Evolutionary conservation across 37 sponge, comb jelly and placozoan species (phyloP).

Genomic region (Ianthella basta): DNA sequence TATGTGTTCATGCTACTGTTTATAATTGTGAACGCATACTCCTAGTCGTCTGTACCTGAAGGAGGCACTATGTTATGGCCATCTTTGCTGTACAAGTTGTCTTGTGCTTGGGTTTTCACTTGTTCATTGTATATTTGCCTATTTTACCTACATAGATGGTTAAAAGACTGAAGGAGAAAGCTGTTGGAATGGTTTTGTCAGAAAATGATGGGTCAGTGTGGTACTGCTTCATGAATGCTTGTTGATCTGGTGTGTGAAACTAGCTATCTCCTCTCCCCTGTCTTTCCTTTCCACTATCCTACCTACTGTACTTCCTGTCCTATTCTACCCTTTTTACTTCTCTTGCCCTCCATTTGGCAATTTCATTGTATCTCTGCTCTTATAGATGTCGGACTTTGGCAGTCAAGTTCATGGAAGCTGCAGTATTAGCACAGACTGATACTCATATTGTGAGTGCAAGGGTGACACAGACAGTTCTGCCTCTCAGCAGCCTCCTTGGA

Average conservation of each 20-base stretch:
- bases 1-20: background rate
- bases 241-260: background rate
- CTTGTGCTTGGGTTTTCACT: background rate
- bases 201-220: too few species aligned
- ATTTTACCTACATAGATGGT: too few species aligned
- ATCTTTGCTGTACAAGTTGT: background rate
- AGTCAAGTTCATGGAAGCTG: conserved; percentile 78
- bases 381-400: conserved; percentile 60
- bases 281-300: background rate
- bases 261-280: conserved; percentile 8
- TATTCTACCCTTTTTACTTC: background rate
- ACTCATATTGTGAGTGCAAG: conserved; percentile 52
- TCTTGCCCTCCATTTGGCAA: background rate
- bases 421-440: conserved; percentile 72
- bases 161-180: too few species aligned
- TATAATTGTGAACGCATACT: background rate
- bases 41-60: too few species aligned
- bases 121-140: too few species aligned
- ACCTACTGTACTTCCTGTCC: conserved; percentile 8
- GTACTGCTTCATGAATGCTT: background rate
- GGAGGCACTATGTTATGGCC: too few species aligned
- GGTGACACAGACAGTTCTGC: too few species aligned
- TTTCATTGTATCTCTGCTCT: background rate
- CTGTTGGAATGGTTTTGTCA: too few species aligned
- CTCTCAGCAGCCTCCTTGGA: too few species aligned